Percentiles rank a stretch among this genome's conserved stretches.
Evolutionary conservation across 2,113 vertebrate genomes (phyloP).

Genomic region (Odocoileus hemionus): DNA sequence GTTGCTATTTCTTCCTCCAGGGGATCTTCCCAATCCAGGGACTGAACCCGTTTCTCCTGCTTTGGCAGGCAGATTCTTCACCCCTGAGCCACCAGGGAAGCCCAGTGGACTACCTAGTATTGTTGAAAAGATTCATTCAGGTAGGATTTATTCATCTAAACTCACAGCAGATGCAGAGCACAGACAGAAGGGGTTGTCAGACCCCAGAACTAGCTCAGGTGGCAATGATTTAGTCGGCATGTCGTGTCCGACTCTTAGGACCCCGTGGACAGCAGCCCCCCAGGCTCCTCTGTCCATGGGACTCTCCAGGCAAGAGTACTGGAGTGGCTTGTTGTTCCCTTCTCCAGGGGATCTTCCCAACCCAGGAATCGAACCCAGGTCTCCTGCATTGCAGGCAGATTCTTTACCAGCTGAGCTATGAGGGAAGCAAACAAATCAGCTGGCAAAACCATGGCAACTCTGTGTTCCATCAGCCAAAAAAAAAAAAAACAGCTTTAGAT

Average conservation of each 20-base stretch:
- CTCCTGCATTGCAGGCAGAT: neutral
- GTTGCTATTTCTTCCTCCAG: neutral
- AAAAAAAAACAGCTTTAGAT: neutral
- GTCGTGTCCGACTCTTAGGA: accelerated
- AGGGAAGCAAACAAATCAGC: neutral
- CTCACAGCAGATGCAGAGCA: neutral
- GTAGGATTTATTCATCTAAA: neutral
- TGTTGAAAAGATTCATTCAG: neutral
- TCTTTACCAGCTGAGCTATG: neutral
- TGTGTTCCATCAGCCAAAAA: neutral
- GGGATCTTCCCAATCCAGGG: neutral
- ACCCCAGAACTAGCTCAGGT: neutral
- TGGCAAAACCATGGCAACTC: neutral
- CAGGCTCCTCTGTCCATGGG: neutral
- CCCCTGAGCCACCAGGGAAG: neutral
- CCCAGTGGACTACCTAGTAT: neutral
- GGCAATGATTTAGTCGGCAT: neutral
- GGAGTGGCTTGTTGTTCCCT: neutral
- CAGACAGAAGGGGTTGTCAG: neutral
- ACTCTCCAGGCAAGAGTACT: neutral
- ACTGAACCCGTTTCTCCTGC: accelerated
- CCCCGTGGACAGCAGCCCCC: neutral
- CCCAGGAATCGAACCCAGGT: neutral
- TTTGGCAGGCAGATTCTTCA: neutral
- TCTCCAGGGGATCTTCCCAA: neutral